phyloP scores from a whole-genome alignment of 92 coral and sea anemone species.

The Scolanthus callimorphus region DNA sequence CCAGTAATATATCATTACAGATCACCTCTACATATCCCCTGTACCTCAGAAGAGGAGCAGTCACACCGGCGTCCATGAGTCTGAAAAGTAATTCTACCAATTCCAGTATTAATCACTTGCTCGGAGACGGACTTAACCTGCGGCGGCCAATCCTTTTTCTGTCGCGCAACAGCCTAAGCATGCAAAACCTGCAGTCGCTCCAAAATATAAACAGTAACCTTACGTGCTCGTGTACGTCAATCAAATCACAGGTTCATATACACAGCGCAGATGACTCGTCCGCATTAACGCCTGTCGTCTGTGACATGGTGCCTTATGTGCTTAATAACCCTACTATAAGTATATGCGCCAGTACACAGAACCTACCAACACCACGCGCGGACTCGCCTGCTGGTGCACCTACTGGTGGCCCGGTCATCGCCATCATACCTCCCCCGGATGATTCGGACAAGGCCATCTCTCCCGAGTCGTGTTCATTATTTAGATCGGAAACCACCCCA shows the following conservation, averaged over 20 bases:
- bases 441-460: background rate
- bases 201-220: constrained; percentile 47
- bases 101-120: constrained; percentile 63
- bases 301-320: constrained; percentile 22
- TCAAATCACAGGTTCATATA: constrained; percentile 35
- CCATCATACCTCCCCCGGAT: constrained; percentile 18
- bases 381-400: background rate
- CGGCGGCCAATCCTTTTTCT: constrained; percentile 72
- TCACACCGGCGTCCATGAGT: constrained; percentile 89
- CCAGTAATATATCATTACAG: constrained; percentile 23
- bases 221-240: constrained; percentile 64
- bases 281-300: constrained; percentile 25
- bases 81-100: constrained; percentile 81
- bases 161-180: constrained; percentile 48
- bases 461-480: background rate
- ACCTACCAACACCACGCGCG: background rate
- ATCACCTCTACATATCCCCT: constrained; percentile 69
- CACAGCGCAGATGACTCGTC: constrained; percentile 38
- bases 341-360: constrained; percentile 1
- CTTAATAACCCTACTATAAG: constrained; percentile 11
- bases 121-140: constrained; percentile 46
- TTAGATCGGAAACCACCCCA: too few relatives aligned
- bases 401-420: constrained; percentile 17
- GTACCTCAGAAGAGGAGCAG: constrained; percentile 89
- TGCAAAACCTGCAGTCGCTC: constrained; percentile 46